These are phyloP conservation scores for Diorhabda carinulata DNA, from an alignment of 1,140 invertebrate species.

Conservation along the genomic window DNA sequence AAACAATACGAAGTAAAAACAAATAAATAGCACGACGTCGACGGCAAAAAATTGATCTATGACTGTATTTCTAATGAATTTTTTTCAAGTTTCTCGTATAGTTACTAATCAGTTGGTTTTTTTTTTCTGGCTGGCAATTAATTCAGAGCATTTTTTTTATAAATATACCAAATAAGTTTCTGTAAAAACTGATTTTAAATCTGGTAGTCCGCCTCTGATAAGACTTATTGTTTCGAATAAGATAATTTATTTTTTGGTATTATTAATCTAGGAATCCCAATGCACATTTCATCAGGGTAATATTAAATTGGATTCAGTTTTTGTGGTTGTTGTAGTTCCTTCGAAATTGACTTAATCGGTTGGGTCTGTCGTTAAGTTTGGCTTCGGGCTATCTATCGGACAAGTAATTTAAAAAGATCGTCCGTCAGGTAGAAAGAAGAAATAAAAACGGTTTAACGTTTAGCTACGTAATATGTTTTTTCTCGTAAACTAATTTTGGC, in stretches of 20 bases:
- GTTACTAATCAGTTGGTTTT: too few species aligned
- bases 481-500: too few species aligned
- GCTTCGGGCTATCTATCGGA: not conserved
- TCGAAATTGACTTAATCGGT: slow-evolving; percentile 35
- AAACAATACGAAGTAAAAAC: too few species aligned
- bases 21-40: too few species aligned
- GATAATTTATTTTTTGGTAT: slow-evolving; percentile 12
- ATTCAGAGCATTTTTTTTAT: too few species aligned
- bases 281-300: slow-evolving; percentile 25
- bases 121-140: too few species aligned
- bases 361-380: slow-evolving; percentile 8
- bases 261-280: slow-evolving; percentile 22
- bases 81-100: too few species aligned
- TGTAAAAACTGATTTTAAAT: not conserved
- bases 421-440: not conserved
- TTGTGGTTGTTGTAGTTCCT: slow-evolving; percentile 24
- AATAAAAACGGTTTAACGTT: not conserved
- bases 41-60: too few species aligned
- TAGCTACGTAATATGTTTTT: too few species aligned
- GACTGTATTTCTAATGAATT: too few species aligned
- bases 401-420: not conserved
- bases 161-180: too few species aligned
- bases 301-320: slow-evolving; percentile 35
- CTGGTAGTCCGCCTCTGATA: not conserved
- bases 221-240: slow-evolving; percentile 8